A percentile compares a stretch with the other conserved stretches of the same genome.
Conservation (phyloP, 2,797 vertebrate genomes). For the Siniperca undulata region DNA sequence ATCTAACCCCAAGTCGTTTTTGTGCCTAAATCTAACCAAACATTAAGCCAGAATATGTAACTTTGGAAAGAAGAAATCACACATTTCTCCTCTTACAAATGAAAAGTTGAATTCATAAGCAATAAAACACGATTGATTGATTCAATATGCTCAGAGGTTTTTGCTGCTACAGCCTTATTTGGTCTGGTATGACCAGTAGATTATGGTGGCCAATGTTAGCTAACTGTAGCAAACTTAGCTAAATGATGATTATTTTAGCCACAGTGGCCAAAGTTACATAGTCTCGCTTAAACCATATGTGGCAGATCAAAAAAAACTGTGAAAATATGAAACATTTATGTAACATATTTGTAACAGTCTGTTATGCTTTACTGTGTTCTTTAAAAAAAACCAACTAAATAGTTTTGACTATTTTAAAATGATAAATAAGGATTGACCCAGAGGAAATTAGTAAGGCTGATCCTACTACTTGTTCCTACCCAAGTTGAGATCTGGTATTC, state of each 20-base stretch:
- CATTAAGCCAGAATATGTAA: not conserved
- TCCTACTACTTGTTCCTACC: not conserved
- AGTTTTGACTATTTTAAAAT: not conserved
- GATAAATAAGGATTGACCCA: not conserved
- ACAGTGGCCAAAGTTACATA: not conserved
- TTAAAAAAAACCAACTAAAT: not conserved
- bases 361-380: not conserved
- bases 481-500: not conserved
- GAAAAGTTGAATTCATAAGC: not conserved
- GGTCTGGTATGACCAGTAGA: not conserved
- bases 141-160: not conserved
- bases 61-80: not conserved
- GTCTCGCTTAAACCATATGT: not conserved
- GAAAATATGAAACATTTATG: not conserved
- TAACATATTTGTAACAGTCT: not conserved
- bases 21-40: not conserved
- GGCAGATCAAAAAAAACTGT: not conserved
- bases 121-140: not conserved
- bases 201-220: not conserved
- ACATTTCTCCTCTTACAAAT: not conserved
- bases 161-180: not conserved
- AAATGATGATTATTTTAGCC: not conserved
- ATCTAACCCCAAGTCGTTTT: not conserved
- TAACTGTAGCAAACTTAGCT: not conserved
- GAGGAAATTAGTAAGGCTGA: not conserved